A percentile compares a stretch with the other conserved stretches of the same genome.
Conservation (phyloP, 2,888 invertebrate genomes). For the Dryomyza anilis region DNA sequence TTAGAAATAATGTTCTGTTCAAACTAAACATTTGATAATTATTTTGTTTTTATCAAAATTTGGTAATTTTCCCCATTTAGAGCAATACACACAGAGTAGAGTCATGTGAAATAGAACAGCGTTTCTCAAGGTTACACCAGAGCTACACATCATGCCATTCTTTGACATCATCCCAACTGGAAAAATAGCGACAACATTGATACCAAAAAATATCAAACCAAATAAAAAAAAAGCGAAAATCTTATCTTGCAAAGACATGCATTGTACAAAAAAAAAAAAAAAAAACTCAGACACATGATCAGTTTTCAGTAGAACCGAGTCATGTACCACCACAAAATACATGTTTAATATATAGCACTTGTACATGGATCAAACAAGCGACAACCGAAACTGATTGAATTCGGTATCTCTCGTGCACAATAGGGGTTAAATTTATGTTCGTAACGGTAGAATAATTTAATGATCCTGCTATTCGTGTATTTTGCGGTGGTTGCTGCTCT, state of each 20-base stretch:
- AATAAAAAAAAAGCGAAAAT: not conserved
- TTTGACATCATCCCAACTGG: slow-evolving; percentile 25
- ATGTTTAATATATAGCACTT: too few species aligned
- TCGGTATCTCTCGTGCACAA: slow-evolving; percentile 9
- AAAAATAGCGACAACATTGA: slow-evolving; percentile 11
- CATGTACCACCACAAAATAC: not conserved
- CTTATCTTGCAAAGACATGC: slow-evolving; percentile 5
- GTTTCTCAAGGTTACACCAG: not conserved
- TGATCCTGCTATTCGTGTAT: not conserved
- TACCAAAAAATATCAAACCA: slow-evolving; percentile 6
- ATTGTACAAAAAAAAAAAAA: slow-evolving; percentile 1
- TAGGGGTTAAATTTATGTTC: slow-evolving; percentile 23
- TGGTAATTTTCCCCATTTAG: too few species aligned
- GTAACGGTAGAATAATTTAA: slow-evolving; percentile 28
- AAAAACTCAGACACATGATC: slow-evolving; percentile 10
- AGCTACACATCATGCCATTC: too few species aligned
- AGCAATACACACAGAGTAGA: too few species aligned
- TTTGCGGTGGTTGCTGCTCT: slow-evolving; percentile 2
- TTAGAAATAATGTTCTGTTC: too few species aligned
- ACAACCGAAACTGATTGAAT: slow-evolving; percentile 28
- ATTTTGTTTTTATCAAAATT: too few species aligned
- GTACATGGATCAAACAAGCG: too few species aligned
- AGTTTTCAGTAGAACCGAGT: slow-evolving; percentile 24
- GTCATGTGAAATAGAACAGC: not conserved
- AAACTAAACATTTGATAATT: too few species aligned